phyloP scores from a whole-genome alignment of 2,113 vertebrate genomes.

The Nettapus auritus region DNA sequence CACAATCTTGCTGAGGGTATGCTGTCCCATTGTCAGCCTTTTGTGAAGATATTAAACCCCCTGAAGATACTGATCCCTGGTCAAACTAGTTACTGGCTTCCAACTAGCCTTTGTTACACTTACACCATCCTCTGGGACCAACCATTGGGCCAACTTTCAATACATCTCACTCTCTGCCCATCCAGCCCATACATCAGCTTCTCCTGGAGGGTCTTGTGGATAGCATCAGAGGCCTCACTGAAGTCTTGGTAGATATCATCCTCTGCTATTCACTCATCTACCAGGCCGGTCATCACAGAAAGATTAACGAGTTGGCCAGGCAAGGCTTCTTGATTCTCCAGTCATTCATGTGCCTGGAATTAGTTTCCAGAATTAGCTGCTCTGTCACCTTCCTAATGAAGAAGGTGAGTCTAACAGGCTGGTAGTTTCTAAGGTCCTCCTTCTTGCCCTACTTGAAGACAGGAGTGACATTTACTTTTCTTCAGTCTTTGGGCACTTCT shows the following conservation, averaged over 20 bases:
- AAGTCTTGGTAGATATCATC: background rate
- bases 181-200: no score
- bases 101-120: rapidly evolving
- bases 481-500: background rate
- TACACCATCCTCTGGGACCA: background rate
- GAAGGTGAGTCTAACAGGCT: background rate
- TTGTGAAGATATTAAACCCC: no score
- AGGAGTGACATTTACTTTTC: background rate
- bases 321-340: background rate
- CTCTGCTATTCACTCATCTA: background rate
- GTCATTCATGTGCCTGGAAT: background rate
- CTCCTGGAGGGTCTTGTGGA: background rate
- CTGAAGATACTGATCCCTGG: no score
- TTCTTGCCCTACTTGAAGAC: background rate
- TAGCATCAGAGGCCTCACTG: background rate
- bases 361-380: background rate
- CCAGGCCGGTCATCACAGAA: background rate
- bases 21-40: background rate
- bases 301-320: background rate
- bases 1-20: background rate
- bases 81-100: background rate
- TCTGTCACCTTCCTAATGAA: background rate
- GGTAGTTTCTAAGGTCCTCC: background rate
- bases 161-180: background rate
- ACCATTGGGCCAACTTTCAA: background rate